phyloP scores from a whole-genome alignment of 2,888 invertebrate genomes.

The Luperina testacea region DNA sequence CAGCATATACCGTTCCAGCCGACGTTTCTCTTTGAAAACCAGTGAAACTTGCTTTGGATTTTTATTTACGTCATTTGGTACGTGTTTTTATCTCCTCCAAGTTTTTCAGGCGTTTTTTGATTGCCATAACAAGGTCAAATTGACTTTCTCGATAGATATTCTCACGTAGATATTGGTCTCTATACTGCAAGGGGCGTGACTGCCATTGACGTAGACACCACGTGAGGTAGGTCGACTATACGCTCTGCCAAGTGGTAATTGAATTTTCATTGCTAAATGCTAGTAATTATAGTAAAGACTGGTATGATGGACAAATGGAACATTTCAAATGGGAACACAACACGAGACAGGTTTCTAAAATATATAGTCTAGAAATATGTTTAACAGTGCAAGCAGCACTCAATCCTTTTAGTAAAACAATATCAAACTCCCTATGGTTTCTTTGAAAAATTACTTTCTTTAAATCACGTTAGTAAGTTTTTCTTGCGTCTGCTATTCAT shows the following conservation, averaged over 20 bases:
- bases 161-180: slow-evolving; percentile 56
- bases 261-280: slow-evolving; percentile 64
- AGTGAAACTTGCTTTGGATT: slow-evolving; percentile 2
- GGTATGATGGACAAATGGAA: slow-evolving; percentile 43
- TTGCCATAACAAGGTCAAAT: slow-evolving; percentile 34
- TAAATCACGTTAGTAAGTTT: not conserved
- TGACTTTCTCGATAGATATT: slow-evolving; percentile 38
- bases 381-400: not conserved
- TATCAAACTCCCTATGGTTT: not conserved
- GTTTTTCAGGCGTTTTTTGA: slow-evolving; percentile 11
- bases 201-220: slow-evolving; percentile 71
- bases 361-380: slow-evolving; percentile 9
- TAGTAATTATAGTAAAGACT: slow-evolving; percentile 55
- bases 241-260: slow-evolving; percentile 75
- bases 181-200: slow-evolving; percentile 66
- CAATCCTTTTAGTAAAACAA: slow-evolving; percentile 12
- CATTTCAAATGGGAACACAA: slow-evolving; percentile 22
- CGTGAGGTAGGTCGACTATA: slow-evolving; percentile 79
- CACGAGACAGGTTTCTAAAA: slow-evolving; percentile 24
- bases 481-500: not conserved
- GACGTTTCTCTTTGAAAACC: not conserved
- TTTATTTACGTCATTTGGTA: not conserved
- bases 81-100: not conserved
- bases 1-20: slow-evolving; percentile 10
- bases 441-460: not conserved